Evolutionary conservation across 1,140 invertebrate species (phyloP), one percentile per base, ranked within the genome.

Genomic region (Drosophila lacteicornis): DNA sequence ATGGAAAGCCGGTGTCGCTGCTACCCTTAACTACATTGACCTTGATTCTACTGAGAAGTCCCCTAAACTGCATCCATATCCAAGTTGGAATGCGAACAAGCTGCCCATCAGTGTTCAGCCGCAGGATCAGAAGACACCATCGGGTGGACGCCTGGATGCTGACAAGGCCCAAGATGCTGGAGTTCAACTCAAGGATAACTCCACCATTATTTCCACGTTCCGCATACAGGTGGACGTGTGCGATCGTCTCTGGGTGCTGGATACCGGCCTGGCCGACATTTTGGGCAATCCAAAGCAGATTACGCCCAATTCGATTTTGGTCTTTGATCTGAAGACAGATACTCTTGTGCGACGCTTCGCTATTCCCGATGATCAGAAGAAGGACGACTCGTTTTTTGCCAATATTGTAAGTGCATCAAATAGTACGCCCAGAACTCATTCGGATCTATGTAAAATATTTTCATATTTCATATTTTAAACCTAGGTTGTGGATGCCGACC

Each of bases 261-360:
- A 97, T 88, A 95, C 95, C 12, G 96, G 96, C n/a, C 84, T 96
- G 30, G 94, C 95, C 65, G 95, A 96, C 91, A 96, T 96, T 90
- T 92, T 95, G 46, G 96, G 94, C 40, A 91, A 90, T 58, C 92
- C 93, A 40, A 94, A 95, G 65, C 94, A 95, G 74, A 87, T 95
- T n/a, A 94, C 95, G 11, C 94, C 94, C 15, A 95, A 95, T 3
- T 94, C 95, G 1, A 94, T 96, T 25, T 93, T 96, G 4, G 94
- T 96, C n/a, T 96, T 96, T 66, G 96, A 97, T 85, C 92, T 97
- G 50, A 96, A 96, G 25, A 96, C 95, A 0, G 95, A 97, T 80
- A 93, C 94, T 82, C 92, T 96, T 27, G 86, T 96, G 55, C 94
- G 94, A 50, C 94, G 94, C 46, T 96, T 96, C 66, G 93, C 93